Evolutionary conservation across 2,797 vertebrate genomes (phyloP), one percentile per base, ranked within the genome.

Genomic region (Buceros bicornis): DNA sequence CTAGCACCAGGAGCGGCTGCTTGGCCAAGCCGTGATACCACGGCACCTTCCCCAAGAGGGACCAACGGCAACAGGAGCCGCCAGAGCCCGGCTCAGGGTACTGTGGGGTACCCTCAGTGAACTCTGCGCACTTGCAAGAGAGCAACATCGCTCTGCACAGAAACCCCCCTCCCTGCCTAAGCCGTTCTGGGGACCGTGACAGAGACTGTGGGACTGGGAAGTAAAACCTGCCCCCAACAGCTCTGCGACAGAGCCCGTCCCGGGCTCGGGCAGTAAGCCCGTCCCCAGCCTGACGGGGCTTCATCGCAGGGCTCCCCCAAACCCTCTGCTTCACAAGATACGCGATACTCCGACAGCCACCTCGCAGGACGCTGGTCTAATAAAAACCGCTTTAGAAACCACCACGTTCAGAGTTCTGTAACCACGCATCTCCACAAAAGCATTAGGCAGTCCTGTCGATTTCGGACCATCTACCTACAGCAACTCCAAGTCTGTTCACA

Each of bases 241-340:
- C 66, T 47, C 53, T 42, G 26, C 35, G 16, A 5, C 3, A 29
- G 73, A 57, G 13, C 42, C 26, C 13, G 2, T 73, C 60, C 42
- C 3, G 12, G 2, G 4, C 24, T n/a, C 8, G 2, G 35, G 37
- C 54, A 19, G 28, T 2, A 28, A 25, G 0, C 25, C 31, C 2
- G 2, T 17, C 50, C 5, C 33, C 0, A 13, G n/a, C 25, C 14
- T 18, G 43, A 16, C 0, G 3, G 21, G 4, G 7, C 40, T 16
- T 62, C 62, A 24, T 8, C 21, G 5, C 8, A 37, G 62, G n/a
- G 50, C 56, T 62, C 33, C 35, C 43, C 35, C 1, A 1, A 57
- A 40, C 24, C 50, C 73, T 11, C 50, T 4, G 10, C 11, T 73
- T 33, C 28, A n/a, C 29, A 28, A 33, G n/a, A 10, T 10, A 7